Conservation (phyloP, 2,113 vertebrate species). For the Talpa occidentalis region DNA sequence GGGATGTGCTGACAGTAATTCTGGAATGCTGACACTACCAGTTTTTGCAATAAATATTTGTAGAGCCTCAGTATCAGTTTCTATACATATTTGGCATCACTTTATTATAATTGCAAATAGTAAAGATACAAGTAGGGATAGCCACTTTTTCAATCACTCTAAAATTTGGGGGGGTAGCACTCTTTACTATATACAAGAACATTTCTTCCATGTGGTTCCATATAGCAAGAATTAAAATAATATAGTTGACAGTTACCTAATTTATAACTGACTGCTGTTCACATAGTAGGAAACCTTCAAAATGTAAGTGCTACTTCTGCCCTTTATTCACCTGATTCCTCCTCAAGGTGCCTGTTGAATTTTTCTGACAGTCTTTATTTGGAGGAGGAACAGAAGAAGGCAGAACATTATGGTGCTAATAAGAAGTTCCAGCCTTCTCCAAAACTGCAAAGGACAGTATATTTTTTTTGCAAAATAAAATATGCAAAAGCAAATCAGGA, state of each 20-base stretch:
- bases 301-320: background rate
- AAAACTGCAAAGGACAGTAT: background rate
- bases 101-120: slow-evolving; percentile 12
- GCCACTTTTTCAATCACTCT: slow-evolving; percentile 1
- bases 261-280: slow-evolving; percentile 17
- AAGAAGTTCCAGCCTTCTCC: background rate
- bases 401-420: background rate
- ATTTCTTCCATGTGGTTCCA: slow-evolving; percentile 46
- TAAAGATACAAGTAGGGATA: background rate
- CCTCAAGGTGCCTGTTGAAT: slow-evolving; percentile 10
- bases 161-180: background rate
- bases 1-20: background rate
- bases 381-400: accelerated
- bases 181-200: background rate
- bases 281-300: background rate
- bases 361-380: slow-evolving; percentile 42
- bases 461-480: slow-evolving; percentile 54
- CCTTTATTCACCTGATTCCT: slow-evolving; percentile 9
- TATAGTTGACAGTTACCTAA: slow-evolving; percentile 22
- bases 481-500: slow-evolving; percentile 6
- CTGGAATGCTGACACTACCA: background rate
- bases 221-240: slow-evolving; percentile 49
- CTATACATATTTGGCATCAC: background rate
- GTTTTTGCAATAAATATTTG: background rate
- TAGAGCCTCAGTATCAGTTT: background rate